Conservation (phyloP, 2,888 invertebrate genomes). For the Pristionchus fissidentatus region DNA sequence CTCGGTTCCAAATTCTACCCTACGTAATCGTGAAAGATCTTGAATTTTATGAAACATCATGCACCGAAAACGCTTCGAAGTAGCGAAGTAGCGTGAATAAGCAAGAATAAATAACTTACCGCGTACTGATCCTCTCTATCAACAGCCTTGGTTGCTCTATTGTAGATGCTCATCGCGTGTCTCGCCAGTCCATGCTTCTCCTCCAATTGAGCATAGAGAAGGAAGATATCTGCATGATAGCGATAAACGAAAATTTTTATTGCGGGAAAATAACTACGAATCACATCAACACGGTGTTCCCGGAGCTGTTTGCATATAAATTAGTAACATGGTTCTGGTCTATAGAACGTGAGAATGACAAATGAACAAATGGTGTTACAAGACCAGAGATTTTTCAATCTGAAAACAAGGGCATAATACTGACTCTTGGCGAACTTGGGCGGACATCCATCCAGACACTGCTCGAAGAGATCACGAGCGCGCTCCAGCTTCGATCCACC, state of each 20-base stretch:
- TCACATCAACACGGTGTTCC: constrained; percentile 8
- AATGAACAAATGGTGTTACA: background rate
- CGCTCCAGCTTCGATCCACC: constrained; percentile 93
- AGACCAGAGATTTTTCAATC: too few species aligned
- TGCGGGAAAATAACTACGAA: background rate
- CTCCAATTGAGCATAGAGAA: constrained; percentile 96
- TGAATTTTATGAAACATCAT: too few species aligned
- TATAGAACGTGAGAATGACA: background rate
- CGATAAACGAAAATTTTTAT: background rate
- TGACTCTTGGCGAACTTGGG: constrained; percentile 91
- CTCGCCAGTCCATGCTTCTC: constrained; percentile 97
- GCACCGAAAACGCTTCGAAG: too few species aligned
- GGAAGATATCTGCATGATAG: constrained; percentile 82
- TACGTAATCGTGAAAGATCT: too few species aligned
- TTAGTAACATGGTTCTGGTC: too few species aligned
- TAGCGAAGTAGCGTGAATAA: too few species aligned
- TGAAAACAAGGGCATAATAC: constrained; percentile 30
- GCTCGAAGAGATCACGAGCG: constrained; percentile 97
- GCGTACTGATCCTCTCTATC: constrained; percentile 94
- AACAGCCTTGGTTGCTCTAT: constrained; percentile 92
- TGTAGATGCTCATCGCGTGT: constrained; percentile 99
- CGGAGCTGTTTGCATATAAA: background rate
- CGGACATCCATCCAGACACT: constrained; percentile 96
- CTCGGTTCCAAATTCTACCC: too few species aligned
- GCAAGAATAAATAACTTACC: constrained; percentile 76